Percentiles rank a stretch among this genome's conserved stretches.
phyloP scores from a whole-genome alignment of 2,113 vertebrate genomes.

The Sceloporus tristichus region DNA sequence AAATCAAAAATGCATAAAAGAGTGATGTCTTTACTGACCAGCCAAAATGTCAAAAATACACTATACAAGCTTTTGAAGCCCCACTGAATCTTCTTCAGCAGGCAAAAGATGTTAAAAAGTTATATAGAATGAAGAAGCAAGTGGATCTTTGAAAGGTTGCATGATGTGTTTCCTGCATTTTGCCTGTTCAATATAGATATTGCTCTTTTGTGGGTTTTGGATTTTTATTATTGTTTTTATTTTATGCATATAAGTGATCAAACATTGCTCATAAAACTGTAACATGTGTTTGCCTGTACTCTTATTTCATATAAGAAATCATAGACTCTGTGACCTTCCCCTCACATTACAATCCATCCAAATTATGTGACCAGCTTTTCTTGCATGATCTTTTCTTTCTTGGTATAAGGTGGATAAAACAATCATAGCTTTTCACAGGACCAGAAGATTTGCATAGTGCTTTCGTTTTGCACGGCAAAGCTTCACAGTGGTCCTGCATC shows the following conservation, averaged over 20 bases:
- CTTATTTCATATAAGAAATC: conserved; percentile 19
- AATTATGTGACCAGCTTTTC: conserved; percentile 42
- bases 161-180: too few species aligned
- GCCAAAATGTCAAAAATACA: too few species aligned
- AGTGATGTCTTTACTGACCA: too few species aligned
- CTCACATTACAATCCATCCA: not conserved
- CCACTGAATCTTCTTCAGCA: too few species aligned
- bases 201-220: too few species aligned
- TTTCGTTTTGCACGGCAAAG: conserved; percentile 12
- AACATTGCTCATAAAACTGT: not conserved
- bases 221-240: too few species aligned
- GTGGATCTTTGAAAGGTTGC: too few species aligned
- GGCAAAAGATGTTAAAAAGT: too few species aligned
- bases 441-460: conserved; percentile 42
- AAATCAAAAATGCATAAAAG: too few species aligned
- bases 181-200: too few species aligned
- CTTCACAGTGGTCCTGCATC: conserved; percentile 24
- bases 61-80: too few species aligned
- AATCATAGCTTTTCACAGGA: conserved; percentile 51
- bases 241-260: not conserved
- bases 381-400: conserved; percentile 64
- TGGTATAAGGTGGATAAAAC: conserved; percentile 27
- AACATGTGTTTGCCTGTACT: not conserved
- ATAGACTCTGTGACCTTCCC: not conserved
- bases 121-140: too few species aligned